Conservation (phyloP, 2,797 vertebrate species). For the Chrysocyon brachyurus region DNA sequence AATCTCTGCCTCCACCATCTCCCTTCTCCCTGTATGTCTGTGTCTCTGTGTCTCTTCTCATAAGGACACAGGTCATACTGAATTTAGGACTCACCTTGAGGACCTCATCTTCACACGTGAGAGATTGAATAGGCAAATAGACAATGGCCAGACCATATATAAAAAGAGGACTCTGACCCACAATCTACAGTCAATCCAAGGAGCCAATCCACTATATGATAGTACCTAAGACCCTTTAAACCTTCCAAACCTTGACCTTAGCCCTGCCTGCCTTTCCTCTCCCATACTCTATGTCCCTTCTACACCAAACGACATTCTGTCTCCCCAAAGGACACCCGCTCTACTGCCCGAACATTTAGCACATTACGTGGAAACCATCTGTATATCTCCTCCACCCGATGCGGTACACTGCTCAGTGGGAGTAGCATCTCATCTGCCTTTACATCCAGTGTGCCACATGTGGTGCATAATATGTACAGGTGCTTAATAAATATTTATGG, state of each 20-base stretch:
- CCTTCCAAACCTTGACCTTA: background rate
- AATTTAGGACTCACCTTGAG: background rate
- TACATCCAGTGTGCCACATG: rapidly evolving
- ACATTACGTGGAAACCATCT: rapidly evolving
- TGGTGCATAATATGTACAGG: rapidly evolving
- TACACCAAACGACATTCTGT: background rate
- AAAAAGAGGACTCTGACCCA: background rate
- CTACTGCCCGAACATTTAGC: background rate
- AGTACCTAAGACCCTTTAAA: background rate
- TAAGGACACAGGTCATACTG: background rate
- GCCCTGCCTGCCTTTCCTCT: background rate
- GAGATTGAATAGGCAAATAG: background rate
- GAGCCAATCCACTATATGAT: background rate
- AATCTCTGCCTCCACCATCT: background rate
- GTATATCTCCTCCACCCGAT: background rate
- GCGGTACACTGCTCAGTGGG: rapidly evolving
- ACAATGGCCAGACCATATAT: background rate
- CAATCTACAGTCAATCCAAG: background rate
- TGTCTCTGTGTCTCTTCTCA: background rate
- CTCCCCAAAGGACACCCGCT: background rate
- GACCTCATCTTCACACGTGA: background rate
- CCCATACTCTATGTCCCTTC: background rate
- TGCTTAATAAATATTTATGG: too few relatives aligned
- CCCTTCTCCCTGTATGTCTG: background rate
- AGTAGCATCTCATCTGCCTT: rapidly evolving